Evolutionary conservation across 2,113 vertebrate species (phyloP).

Genomic region (Stegastes partitus): DNA sequence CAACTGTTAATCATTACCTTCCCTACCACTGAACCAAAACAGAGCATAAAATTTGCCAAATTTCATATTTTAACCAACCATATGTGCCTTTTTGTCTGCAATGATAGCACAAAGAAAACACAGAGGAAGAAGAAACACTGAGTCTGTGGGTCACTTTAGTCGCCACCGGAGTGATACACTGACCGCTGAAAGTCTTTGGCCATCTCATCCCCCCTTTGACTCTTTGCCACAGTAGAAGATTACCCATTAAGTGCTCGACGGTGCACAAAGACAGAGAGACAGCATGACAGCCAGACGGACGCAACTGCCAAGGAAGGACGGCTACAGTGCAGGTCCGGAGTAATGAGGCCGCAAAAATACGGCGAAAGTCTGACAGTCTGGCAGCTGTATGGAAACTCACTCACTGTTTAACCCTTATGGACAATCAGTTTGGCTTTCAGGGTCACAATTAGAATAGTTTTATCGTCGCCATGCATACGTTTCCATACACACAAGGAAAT

Average conservation of each 20-base stretch:
- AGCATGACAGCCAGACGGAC: conserved; percentile 47
- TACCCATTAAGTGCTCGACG: conserved; percentile 52
- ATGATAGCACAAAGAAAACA: too few species aligned
- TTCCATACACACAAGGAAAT: too few species aligned
- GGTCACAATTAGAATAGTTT: too few species aligned
- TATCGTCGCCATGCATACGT: too few species aligned
- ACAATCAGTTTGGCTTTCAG: conserved; percentile 21
- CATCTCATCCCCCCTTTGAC: too few species aligned
- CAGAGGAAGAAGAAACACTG: too few species aligned
- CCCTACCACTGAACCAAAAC: too few species aligned
- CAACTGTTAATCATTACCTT: too few species aligned
- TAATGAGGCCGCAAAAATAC: conserved; percentile 32
- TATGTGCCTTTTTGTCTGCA: too few species aligned
- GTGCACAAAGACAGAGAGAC: conserved; percentile 58
- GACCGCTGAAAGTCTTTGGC: conserved; percentile 58
- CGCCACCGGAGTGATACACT: conserved; percentile 20
- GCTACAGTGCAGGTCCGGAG: conserved; percentile 15
- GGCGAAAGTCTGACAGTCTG: neutral
- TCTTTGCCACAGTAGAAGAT: conserved; percentile 65
- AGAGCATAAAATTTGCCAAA: too few species aligned
- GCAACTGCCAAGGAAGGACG: conserved; percentile 59
- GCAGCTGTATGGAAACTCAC: conserved; percentile 15
- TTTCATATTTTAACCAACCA: too few species aligned
- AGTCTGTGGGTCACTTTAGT: conserved; percentile 16
- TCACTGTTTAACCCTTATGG: neutral